These are phyloP conservation scores for Misgurnus mizolepis DNA, from an alignment of 2,113 vertebrate species.

Conservation along the genomic window DNA sequence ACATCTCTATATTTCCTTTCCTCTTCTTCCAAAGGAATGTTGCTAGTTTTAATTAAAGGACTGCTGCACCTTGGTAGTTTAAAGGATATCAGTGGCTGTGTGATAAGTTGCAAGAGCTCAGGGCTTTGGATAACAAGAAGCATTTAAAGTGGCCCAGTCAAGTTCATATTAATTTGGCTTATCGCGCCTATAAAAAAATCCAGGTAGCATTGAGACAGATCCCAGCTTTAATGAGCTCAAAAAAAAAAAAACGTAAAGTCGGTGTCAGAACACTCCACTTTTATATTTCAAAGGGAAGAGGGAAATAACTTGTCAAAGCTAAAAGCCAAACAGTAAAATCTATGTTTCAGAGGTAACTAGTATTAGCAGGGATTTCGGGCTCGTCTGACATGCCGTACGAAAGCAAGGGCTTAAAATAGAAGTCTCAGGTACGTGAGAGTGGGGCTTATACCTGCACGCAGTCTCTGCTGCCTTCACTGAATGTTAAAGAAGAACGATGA, in stretches of 20 bases:
- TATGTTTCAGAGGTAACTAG: constrained; percentile 78
- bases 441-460: constrained; percentile 76
- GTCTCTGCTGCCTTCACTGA: constrained; percentile 65
- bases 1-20: constrained; percentile 61
- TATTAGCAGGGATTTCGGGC: constrained; percentile 81
- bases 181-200: constrained; percentile 69
- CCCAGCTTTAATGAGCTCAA: constrained; percentile 78
- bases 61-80: constrained; percentile 80
- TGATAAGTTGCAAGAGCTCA: constrained; percentile 77
- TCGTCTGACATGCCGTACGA: constrained; percentile 74
- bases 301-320: constrained; percentile 72
- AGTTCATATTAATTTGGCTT: constrained; percentile 83
- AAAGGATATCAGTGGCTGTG: constrained; percentile 78
- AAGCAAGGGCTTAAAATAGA: constrained; percentile 80
- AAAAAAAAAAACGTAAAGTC: constrained; percentile 72
- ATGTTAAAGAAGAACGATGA: constrained; percentile 68
- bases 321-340: constrained; percentile 77
- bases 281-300: constrained; percentile 58
- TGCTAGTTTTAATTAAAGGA: constrained; percentile 80
- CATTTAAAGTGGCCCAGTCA: constrained; percentile 74
- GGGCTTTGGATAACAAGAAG: constrained; percentile 79
- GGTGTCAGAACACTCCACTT: constrained; percentile 70
- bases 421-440: constrained; percentile 63
- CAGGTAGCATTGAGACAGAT: constrained; percentile 80
- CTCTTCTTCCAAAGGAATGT: constrained; percentile 67